Evolutionary conservation across 2,113 vertebrate genomes (phyloP).

Genomic region (Austrofundulus limnaeus): DNA sequence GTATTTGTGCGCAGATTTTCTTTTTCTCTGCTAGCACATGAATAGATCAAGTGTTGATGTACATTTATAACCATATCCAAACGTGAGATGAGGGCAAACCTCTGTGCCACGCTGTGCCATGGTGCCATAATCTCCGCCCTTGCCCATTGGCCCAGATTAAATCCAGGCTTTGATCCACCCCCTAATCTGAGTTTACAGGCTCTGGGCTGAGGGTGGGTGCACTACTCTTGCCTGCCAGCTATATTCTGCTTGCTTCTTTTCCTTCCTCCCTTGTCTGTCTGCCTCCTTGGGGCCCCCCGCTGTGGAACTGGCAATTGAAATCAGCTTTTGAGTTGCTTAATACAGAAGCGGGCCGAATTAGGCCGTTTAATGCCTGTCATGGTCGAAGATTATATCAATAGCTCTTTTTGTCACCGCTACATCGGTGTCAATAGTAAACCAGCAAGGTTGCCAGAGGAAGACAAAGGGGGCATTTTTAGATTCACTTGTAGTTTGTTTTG

Average conservation of each 20-base stretch:
- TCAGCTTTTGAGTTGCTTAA: slow-evolving; percentile 76
- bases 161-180: slow-evolving; percentile 81
- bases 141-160: slow-evolving; percentile 82
- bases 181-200: slow-evolving; percentile 83
- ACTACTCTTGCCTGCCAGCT: slow-evolving; percentile 68
- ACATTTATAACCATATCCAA: slow-evolving; percentile 29
- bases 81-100: slow-evolving; percentile 66
- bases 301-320: slow-evolving; percentile 72
- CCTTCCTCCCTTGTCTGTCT: slow-evolving; percentile 66
- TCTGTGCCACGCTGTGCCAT: slow-evolving; percentile 67
- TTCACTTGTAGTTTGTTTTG: slow-evolving; percentile 48
- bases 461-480: slow-evolving; percentile 65
- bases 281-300: slow-evolving; percentile 62
- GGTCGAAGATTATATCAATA: slow-evolving; percentile 75
- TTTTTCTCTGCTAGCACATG: slow-evolving; percentile 29
- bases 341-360: slow-evolving; percentile 77
- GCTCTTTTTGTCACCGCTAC: slow-evolving; percentile 67
- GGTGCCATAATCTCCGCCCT: slow-evolving; percentile 76
- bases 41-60: slow-evolving; percentile 23
- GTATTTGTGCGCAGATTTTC: not conserved
- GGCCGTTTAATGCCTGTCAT: slow-evolving; percentile 76
- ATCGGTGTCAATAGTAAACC: slow-evolving; percentile 63
- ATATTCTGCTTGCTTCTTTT: slow-evolving; percentile 68
- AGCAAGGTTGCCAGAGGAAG: slow-evolving; percentile 50
- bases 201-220: slow-evolving; percentile 76